Percentiles rank a stretch among this genome's conserved stretches.
These are phyloP conservation scores for Nansenia antarctica DNA, from an alignment of 2,113 vertebrate species.

Conservation along the genomic window DNA sequence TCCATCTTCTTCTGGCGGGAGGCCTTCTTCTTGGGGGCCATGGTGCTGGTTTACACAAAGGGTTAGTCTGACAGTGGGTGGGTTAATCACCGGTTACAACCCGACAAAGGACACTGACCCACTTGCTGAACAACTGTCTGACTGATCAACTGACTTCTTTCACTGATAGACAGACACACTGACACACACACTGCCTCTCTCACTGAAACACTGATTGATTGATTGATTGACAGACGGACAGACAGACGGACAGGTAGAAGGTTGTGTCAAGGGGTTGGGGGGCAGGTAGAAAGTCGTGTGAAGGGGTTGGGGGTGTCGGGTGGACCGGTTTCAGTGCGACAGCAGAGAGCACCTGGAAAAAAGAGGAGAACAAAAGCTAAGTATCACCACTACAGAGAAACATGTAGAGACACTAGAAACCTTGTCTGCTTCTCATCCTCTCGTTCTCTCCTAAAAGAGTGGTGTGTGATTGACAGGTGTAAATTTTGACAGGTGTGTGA, in stretches of 20 bases:
- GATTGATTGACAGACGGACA: slow-evolving; percentile 9
- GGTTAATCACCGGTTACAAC: background rate
- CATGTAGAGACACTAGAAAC: background rate
- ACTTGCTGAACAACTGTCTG: slow-evolving; percentile 7
- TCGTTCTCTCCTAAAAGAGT: background rate
- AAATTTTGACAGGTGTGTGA: too few species aligned
- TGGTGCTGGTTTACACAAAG: slow-evolving; percentile 26
- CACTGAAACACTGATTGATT: slow-evolving; percentile 15
- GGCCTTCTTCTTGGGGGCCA: slow-evolving; percentile 84
- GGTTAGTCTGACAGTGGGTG: background rate
- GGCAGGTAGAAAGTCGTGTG: slow-evolving; percentile 6
- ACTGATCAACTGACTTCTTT: slow-evolving; percentile 22
- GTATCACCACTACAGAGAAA: background rate
- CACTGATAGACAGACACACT: slow-evolving; percentile 11
- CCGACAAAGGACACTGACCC: slow-evolving; percentile 10
- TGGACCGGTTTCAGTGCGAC: slow-evolving; percentile 46
- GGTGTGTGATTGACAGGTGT: slow-evolving; percentile 46
- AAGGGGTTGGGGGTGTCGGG: background rate
- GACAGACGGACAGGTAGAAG: slow-evolving; percentile 6
- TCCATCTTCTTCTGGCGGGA: slow-evolving; percentile 72
- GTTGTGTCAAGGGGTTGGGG: background rate
- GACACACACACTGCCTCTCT: background rate
- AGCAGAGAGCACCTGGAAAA: slow-evolving; percentile 59
- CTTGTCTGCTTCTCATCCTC: slow-evolving; percentile 6
- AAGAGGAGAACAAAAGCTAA: background rate